Conservation (phyloP, 2,113 vertebrate genomes). For the Xenopus borealis region DNA sequence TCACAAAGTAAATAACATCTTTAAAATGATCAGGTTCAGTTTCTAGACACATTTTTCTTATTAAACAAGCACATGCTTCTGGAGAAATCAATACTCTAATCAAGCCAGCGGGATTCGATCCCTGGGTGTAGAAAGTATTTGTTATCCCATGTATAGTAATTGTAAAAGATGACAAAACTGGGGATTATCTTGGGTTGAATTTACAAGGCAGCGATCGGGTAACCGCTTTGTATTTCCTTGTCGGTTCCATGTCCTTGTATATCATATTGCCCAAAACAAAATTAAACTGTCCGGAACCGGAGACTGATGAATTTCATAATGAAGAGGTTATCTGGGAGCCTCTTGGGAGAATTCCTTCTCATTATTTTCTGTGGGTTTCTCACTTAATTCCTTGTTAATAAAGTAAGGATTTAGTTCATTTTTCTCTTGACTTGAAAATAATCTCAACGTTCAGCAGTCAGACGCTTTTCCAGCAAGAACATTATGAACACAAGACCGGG, state of each 20-base stretch:
- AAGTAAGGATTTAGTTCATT: conserved; percentile 27
- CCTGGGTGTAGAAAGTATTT: conserved; percentile 30
- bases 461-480: conserved; percentile 5
- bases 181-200: too few species aligned
- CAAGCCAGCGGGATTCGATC: conserved; percentile 20
- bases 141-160: conserved; percentile 44
- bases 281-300: conserved; percentile 43
- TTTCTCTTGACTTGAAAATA: conserved; percentile 17
- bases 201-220: conserved; percentile 45
- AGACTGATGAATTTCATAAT: conserved; percentile 43
- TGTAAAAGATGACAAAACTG: conserved; percentile 57
- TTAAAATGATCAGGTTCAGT: conserved; percentile 61
- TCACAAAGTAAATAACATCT: conserved; percentile 73
- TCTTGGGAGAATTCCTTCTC: conserved; percentile 14
- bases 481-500: not conserved
- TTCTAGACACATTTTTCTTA: conserved; percentile 67
- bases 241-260: conserved; percentile 30
- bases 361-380: conserved; percentile 20
- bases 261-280: conserved; percentile 45
- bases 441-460: conserved; percentile 17
- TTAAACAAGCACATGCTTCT: conserved; percentile 56
- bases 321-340: conserved; percentile 34
- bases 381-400: conserved; percentile 39
- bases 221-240: conserved; percentile 44
- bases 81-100: conserved; percentile 58